Base-by-base conservation (phyloP, 2,888 invertebrate species). In the Gonocerus acuteangulatus region DNA sequence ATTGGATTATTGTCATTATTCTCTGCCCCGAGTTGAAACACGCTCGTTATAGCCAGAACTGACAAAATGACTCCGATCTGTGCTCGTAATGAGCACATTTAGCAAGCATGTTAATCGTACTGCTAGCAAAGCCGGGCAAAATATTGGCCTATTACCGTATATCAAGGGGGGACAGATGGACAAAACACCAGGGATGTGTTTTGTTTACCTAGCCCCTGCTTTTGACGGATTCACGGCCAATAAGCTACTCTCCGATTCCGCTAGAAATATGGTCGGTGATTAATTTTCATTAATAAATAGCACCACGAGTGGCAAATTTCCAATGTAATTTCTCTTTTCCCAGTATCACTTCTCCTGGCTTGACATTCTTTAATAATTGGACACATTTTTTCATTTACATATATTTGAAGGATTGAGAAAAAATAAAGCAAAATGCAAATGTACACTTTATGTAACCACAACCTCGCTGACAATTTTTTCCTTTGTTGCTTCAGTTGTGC, bases 121-220 rank as follows among this genome's bases (percentile, higher is more conserved):
- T 21, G 42, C 54, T 15, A 54, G 39, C 36, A 34, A 21, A 13
- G 16, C 39, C 39, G 39, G n/a, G 11, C 54, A 54, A 54, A 54
- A 54, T 54, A 54, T 54, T 54, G 42, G 54, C 15, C 54, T 54
- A 54, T 54, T 54, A 54, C 42, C 54, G 54, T 54, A 54, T 42
- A 54, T 54, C 54, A 54, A 39, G n/a, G 21, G 42, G 39, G 54
- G 42, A 42, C 54, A 54, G 54, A 54, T 54, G 54, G 54, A 23
- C 42, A 42, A n/a, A 42, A 54, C 42, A 21, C 22, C 18, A 21
- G 54, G 39, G 36, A 54, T 54, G 54, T 54, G 54, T 54, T 54
- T 54, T 54, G 54, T 54, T 54, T 54, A 54, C 54, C 54, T 54
- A 39, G 54, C 21, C 39, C 1, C 22, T 21, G 42, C 42, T 54